Base-by-base conservation (phyloP, 2,888 invertebrate genomes). In the Macaria notata region DNA sequence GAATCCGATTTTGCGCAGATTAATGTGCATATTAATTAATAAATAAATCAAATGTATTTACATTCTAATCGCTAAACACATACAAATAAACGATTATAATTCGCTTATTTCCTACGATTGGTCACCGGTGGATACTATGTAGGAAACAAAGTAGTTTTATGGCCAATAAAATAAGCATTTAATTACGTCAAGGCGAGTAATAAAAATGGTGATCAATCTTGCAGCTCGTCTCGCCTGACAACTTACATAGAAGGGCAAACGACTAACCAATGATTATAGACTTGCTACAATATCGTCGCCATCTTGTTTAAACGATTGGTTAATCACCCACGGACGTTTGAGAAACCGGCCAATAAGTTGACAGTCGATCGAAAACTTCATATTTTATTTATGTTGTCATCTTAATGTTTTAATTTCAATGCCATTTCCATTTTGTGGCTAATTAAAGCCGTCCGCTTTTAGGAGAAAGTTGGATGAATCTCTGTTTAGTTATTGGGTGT, bases 181-280 rank as follows among this genome's bases (percentile, higher is more conserved):
- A 49, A 50, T 58, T 44, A 39, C 46, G 49, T 49, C 47, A 45
- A 33, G 39, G 39, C 30, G 30, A 49, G 50, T 51, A 39, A 38
- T 59, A 59, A 59, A 54, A 50, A 54, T 51, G 33, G 51, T 45
- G 19, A 59, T 58, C 58, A 49, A 58, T 59, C 59, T 53, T 31
- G 9, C 29, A 47, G 48, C 58, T 58, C 39, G 59, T 51, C 54
- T 52, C 9, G 45, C 44, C 48, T 41, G 59, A 55, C 59, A 59
- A 51, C 48, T 59, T 48, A 54, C 54, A 54, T 51, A 54, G 44
- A 59, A 55, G 59, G 59, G 54, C 51, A 55, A 48, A 33, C 36
- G 33, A 3, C 19, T 59, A 48, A 59, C 59, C 59, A 59, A 59
- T 59, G 48, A 44, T 51, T 59, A 59, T 44, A 54, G 50, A 50